Evolutionary conservation across 2,797 vertebrate genomes (phyloP).

Genomic region (Gorsachius magnificus): DNA sequence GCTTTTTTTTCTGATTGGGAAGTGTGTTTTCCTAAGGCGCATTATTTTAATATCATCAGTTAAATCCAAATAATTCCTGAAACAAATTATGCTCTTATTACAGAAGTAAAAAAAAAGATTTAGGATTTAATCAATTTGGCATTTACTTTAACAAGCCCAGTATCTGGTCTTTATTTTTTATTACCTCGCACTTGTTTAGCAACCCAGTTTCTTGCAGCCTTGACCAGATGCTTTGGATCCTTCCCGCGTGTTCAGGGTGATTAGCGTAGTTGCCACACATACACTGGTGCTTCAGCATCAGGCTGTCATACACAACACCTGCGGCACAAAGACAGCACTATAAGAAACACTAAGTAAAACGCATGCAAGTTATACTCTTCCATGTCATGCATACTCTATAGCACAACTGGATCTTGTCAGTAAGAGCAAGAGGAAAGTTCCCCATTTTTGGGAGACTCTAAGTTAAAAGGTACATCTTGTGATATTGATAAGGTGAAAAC

Average conservation of each 20-base stretch:
- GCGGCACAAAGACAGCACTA: constrained; percentile 44
- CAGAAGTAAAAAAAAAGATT: background rate
- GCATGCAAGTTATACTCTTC: background rate
- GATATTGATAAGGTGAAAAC: background rate
- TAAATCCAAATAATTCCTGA: background rate
- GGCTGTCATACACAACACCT: constrained; percentile 80
- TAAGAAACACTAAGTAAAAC: background rate
- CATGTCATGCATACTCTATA: background rate
- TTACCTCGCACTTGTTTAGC: constrained; percentile 83
- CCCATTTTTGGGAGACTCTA: background rate
- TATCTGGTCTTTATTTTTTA: background rate
- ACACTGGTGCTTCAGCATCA: constrained; percentile 85
- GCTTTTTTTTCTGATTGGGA: background rate
- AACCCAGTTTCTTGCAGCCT: constrained; percentile 82
- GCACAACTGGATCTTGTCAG: background rate
- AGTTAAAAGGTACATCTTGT: background rate
- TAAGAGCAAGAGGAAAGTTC: background rate
- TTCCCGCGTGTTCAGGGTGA: constrained; percentile 80
- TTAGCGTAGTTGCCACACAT: constrained; percentile 77
- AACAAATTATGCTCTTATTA: background rate
- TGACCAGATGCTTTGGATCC: constrained; percentile 85
- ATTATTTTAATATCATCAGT: background rate
- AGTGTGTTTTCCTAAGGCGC: background rate
- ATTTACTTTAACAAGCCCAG: background rate
- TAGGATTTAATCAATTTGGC: background rate